Evolutionary conservation across 2,888 invertebrate species (phyloP).

Genomic region (Lysandra bellargus): DNA sequence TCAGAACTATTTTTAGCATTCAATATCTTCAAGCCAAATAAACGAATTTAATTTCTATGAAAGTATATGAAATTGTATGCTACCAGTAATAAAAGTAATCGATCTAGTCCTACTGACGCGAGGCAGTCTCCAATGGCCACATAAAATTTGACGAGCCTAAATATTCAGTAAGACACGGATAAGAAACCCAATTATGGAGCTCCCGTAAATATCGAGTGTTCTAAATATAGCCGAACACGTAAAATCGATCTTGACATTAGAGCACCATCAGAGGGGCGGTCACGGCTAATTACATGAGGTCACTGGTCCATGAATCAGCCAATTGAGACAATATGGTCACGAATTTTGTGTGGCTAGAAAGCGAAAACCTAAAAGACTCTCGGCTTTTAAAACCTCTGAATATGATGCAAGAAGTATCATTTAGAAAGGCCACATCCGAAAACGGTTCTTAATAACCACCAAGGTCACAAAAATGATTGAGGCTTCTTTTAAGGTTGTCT

Average conservation of each 20-base stretch:
- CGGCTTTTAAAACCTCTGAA: neutral
- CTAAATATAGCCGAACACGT: constrained; percentile 20
- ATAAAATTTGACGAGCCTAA: neutral
- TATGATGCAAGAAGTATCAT: constrained; percentile 1
- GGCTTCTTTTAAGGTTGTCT: neutral
- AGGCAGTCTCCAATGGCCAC: neutral
- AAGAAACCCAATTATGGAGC: neutral
- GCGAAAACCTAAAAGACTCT: neutral
- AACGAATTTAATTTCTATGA: too few species aligned
- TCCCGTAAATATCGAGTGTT: constrained; percentile 8
- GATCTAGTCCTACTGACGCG: neutral
- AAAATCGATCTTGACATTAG: constrained; percentile 36
- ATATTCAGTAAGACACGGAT: neutral
- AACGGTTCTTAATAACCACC: neutral
- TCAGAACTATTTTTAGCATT: too few species aligned
- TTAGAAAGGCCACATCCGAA: neutral
- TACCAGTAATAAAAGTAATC: neutral
- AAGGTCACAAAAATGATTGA: neutral
- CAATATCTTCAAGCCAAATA: too few species aligned
- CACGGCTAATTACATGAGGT: constrained; percentile 34
- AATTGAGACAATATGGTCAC: constrained; percentile 23
- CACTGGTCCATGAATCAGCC: constrained; percentile 31
- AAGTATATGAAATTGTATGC: neutral
- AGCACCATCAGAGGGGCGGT: constrained; percentile 25
- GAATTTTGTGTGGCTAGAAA: neutral